Evolutionary conservation across 2,888 invertebrate species (phyloP), one percentile per base, ranked within the genome.

Genomic region (Linnaemya tessellans): DNA sequence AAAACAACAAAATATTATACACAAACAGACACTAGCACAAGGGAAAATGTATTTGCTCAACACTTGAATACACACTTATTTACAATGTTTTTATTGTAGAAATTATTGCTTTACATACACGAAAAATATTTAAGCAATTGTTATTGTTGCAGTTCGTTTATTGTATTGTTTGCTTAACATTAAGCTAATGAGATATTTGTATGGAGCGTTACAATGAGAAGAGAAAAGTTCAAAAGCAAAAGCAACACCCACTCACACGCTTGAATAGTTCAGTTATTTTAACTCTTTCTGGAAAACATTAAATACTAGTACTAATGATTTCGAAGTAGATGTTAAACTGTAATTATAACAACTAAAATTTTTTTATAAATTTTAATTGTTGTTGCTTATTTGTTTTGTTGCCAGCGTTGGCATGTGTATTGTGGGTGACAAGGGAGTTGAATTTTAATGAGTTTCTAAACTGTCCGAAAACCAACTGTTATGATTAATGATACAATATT

Each of bases 361-460:
- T 62, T 41, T 41, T 67, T 67, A 67, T 38, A 43, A 74, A 49
- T 80, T 79, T 56, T 56, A 80, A 58, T 65, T 58, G 64, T 25
- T 71, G 18, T 65, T 62, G 51, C 18, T 15, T 79, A 22, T 54
- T 51, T 62, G 22, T 64, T 46, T 22, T 62, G n/a, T 25, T 30
- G 22, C 38, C 18, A 54, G 11, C 13, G 35, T 51, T 30, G 4
- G 22, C 35, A 2, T 65, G 18, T 11, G 13, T 30, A 13, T 15
- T 18, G 41, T 11, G 4, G 1, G 18, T 67, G 64, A 9, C 4
- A 30, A 15, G 20, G 54, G 18, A 35, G 18, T 35, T 46, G 15
- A 41, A 20, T 62, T 84, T 68, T 84, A 77, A 84, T 84, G 75
- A 80, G 73, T 68, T 80, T 64, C 56, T 49, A 78, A 84, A 77